Evolutionary conservation across 2,888 invertebrate genomes (phyloP), one percentile per base, ranked within the genome.

Genomic region (Ptychoptera albimana): DNA sequence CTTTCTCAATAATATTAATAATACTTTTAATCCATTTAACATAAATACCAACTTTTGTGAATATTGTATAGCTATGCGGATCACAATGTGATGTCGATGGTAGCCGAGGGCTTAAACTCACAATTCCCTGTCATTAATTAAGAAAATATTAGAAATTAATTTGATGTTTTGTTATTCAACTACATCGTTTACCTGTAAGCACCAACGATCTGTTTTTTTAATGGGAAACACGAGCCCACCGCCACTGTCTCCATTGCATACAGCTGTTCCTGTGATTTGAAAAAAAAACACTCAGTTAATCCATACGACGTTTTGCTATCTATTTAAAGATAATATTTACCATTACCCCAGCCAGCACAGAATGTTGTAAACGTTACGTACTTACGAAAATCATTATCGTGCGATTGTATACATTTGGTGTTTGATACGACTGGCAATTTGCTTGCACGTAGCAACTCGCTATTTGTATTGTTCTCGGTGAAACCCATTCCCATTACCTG

Each of bases 221-320:
- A 61, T 60, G 15, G 64, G 63, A 35, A 74, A 58, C 0, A 69
- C 62, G 2, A 77, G 59, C 13, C 77, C 78, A 12, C 76, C 75
- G 0, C 77, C 77, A 48, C 76, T 76, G 52, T 77, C 77, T 0
- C 77, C 77, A 53, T 76, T 76, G 37, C 75, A 72, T 15, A 74
- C 74, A 36, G 72, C 71, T 8, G 68, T 23, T 5, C 23, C 23
- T 23, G 7, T 3, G 3, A 23, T 23, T 67, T 11, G 67, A 73
- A 73, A 53, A 12, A n/a, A n/a, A n/a, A n/a, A n/a, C n/a, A n/a
- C n/a, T n/a, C n/a, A n/a, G n/a, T n/a, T n/a, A n/a, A n/a, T n/a
- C 58, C 49, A 32, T 39, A 39, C 39, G 31, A 38, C 43, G 35
- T 49, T 44, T 13, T 15, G 15, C 39, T 43, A 16, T 39, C 45